These are phyloP conservation scores for Folsomia candida DNA, from an alignment of 2,888 invertebrate species.

Conservation along the genomic window DNA sequence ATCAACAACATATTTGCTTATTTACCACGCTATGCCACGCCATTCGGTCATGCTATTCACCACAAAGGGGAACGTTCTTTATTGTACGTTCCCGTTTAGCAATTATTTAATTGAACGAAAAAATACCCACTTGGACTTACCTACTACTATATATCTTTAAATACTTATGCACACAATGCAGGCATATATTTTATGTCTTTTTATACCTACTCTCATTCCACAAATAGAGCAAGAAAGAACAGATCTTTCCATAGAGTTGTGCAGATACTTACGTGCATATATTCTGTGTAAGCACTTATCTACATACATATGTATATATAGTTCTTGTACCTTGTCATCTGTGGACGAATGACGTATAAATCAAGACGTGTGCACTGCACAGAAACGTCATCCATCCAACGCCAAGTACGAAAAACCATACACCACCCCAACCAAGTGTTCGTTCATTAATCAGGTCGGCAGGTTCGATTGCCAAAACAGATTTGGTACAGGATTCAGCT, in stretches of 20 bases:
- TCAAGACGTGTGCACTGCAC: too few species aligned
- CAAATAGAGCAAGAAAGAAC: background rate
- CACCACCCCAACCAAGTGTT: background rate
- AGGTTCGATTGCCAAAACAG: background rate
- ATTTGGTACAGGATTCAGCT: background rate
- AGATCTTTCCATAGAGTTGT: background rate
- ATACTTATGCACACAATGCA: background rate
- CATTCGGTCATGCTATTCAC: too few species aligned
- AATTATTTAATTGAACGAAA: background rate
- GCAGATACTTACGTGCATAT: background rate
- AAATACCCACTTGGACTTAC: too few species aligned
- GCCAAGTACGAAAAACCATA: background rate
- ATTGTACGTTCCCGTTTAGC: too few species aligned
- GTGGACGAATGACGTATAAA: background rate
- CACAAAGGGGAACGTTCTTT: too few species aligned
- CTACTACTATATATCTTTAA: too few species aligned
- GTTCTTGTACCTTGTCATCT: background rate
- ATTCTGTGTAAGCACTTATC: too few species aligned
- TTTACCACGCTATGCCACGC: too few species aligned
- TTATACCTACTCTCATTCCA: background rate
- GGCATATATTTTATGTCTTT: background rate
- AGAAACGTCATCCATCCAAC: too few species aligned
- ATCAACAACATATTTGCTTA: too few species aligned
- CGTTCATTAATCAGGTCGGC: too few species aligned
- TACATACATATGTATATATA: too few species aligned